Evolutionary conservation across 30 jellyfish, hydroid and myxozoan species (phyloP), one percentile per base, ranked within the genome.

Genomic region (Pelagia noctiluca): DNA sequence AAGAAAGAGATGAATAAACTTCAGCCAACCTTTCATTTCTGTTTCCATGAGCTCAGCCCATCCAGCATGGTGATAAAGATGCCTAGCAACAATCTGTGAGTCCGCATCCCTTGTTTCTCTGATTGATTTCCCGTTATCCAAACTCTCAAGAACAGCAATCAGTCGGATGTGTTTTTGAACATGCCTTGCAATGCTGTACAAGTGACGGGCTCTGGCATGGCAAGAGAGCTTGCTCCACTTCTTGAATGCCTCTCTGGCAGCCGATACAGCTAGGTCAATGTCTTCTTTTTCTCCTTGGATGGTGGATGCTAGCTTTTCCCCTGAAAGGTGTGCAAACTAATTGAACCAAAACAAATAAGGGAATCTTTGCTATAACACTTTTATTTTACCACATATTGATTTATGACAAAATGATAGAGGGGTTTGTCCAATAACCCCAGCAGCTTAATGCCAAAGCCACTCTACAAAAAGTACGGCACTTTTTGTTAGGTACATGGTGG

Each of bases 1-100:
- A n/a, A n/a, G n/a, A n/a, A n/a, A n/a, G n/a, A n/a, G n/a, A 78
- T 16, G 13, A 32, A 48, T 10, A 48, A 52, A 29, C 3, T 18
- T 1, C n/a, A 57, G 21, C 69, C 28, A 11, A 93, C 99, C 99
- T 93, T 84, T 88, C 99, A 93, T 88, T 64, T 93, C 99, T 1
- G 94, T 93, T 13, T 88, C 99, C 99, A 93, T 93, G 46, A 93
- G 50, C 54, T 93, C 93, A 0, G 99, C 99, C 99, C 99, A 93
- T 13, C 99, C 99, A 23, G 96, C 99, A 93, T 93, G 99, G 68
- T 93, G 99, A 69, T 93, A 93, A 1, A 93, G 87, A 72, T 93
- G 99, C 52, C 99, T 82, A 34, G 92, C 99, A 25, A 93, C 99
- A 53, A 88, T 88, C 63, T 77, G 99, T 5, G 78, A 60, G 70